Base-by-base conservation (phyloP, 2,797 vertebrate genomes). In the Gadopsis bispinosus region DNA sequence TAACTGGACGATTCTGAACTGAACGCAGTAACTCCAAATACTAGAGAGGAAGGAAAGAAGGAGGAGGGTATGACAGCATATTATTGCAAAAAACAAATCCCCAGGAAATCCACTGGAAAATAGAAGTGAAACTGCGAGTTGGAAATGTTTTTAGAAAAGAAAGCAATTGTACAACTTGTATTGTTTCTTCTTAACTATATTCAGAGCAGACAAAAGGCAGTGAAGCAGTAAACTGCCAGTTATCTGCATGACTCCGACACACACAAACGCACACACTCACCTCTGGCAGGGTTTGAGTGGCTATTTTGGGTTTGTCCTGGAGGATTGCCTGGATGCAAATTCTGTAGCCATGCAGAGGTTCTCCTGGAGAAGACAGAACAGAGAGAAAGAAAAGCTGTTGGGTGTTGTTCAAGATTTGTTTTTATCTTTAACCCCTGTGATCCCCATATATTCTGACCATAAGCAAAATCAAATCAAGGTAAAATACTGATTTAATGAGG, bases 311-410 rank as follows among this genome's bases (percentile, higher is more conserved):
- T 83, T 95, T 96, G 91, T 97, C 97, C 87, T 96, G 94, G 6
- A 99, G 91, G 58, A 99, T 64, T 0, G 98, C 97, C 91, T 99
- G 98, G 88, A 99, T 96, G 90, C 98, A 99, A 92, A 99, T 96
- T 91, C 97, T 94, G 91, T 98, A 99, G 4, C 98, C 98, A 0
- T 99, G 97, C n/a, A 99, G 92, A 0, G 97, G 95, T 67, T 98
- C 97, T 58, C 96, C 97, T 98, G 81, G 12, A 76, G 26, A 26
- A 26, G 26, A 26, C 26, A 26, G 26, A 73, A 83, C 9, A 65
- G 37, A 10, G 51, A 29, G 2, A 67, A 55, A 69, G 58, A n/a
- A 41, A 29, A 39, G 16, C 7, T 20, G 20, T 60, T 53, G 4
- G 5, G 2, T 47, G 17, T 4, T 39, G 45, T 50, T 26, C 2